Percentiles rank a stretch among this genome's conserved stretches.
Conservation (phyloP, 2,113 vertebrate genomes). For the Rhynchomys soricoides region DNA sequence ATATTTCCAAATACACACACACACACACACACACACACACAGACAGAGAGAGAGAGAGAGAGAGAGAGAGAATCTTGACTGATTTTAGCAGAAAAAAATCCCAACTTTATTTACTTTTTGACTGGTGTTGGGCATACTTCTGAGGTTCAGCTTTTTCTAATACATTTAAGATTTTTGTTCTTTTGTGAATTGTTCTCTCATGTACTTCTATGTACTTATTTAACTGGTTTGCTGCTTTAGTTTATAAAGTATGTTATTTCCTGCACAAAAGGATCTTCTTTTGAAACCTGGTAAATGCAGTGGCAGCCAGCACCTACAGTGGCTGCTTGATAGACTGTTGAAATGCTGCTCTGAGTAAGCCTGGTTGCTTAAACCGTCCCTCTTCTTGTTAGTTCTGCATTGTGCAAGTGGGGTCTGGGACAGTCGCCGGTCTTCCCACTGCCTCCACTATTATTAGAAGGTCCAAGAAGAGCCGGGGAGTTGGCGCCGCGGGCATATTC, state of each 20-base stretch:
- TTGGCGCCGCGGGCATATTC: background rate
- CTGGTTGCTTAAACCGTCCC: constrained; percentile 45
- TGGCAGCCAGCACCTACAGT: background rate
- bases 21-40: no score
- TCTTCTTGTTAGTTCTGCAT: constrained; percentile 49
- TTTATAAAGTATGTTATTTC: background rate
- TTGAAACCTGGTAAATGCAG: background rate
- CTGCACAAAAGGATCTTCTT: background rate
- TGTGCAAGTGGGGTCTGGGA: constrained; percentile 46
- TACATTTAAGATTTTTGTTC: constrained; percentile 28
- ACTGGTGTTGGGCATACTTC: background rate
- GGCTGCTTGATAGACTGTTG: background rate
- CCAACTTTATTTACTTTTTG: background rate
- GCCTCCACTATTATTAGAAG: constrained; percentile 48
- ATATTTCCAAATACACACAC: background rate
- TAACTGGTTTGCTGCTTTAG: background rate
- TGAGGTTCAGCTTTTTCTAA: background rate
- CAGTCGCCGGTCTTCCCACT: background rate
- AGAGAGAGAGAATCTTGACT: background rate
- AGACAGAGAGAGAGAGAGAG: no score
- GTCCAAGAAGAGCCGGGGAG: background rate
- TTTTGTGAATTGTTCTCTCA: background rate
- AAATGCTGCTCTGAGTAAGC: background rate
- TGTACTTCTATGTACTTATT: background rate
- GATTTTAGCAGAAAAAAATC: background rate